A percentile compares a stretch with the other conserved stretches of the same genome.
Evolutionary conservation across 2,113 vertebrate genomes (phyloP).

Genomic region (Scophthalmus maximus): DNA sequence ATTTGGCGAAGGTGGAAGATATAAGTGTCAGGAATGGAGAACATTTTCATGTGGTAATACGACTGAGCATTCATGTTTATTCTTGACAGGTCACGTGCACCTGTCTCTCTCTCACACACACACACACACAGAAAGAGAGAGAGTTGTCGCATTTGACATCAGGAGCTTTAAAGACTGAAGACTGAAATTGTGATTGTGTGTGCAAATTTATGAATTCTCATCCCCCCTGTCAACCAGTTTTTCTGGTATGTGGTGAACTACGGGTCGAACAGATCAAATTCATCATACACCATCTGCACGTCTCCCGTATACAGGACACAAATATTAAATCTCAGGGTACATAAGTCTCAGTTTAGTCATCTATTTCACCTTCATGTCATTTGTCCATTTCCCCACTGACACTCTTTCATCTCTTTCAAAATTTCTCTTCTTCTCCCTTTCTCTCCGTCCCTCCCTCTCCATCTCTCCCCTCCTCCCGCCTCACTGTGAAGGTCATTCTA

Average conservation of each 20-base stretch:
- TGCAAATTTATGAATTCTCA: slow-evolving; percentile 18
- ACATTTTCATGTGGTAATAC: neutral
- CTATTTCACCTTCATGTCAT: slow-evolving; percentile 51
- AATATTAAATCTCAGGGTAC: slow-evolving; percentile 48
- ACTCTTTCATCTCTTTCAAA: slow-evolving; percentile 51
- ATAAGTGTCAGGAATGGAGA: slow-evolving; percentile 19
- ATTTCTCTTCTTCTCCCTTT: slow-evolving; percentile 25
- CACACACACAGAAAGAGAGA: neutral
- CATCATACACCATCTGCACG: slow-evolving; percentile 8
- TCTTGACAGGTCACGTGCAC: neutral
- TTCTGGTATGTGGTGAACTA: neutral
- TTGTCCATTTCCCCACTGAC: slow-evolving; percentile 53
- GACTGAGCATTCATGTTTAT: neutral
- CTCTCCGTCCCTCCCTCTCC: slow-evolving; percentile 3
- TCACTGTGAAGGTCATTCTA: slow-evolving; percentile 80
- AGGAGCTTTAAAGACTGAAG: too few relatives aligned
- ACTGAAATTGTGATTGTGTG: neutral
- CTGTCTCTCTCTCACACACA: neutral
- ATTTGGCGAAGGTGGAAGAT: slow-evolving; percentile 27
- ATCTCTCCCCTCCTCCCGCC: slow-evolving; percentile 8
- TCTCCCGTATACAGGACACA: slow-evolving; percentile 2
- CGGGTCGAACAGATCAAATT: slow-evolving; percentile 42
- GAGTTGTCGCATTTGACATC: too few relatives aligned
- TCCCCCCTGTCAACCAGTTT: neutral
- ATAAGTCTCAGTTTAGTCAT: slow-evolving; percentile 45